phyloP scores from a whole-genome alignment of 2,888 invertebrate genomes.

The Abrostola tripartita region DNA sequence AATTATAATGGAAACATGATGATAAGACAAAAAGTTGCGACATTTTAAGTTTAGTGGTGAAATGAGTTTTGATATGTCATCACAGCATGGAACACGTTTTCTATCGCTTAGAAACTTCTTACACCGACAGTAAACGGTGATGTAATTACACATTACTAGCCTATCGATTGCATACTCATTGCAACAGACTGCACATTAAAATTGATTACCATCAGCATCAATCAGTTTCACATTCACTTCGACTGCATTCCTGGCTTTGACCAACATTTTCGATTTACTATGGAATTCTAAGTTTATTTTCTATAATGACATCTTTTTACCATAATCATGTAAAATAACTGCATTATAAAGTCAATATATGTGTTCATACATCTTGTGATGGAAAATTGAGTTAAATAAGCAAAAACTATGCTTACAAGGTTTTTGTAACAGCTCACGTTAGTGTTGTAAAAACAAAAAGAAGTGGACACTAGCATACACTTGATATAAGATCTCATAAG shows the following conservation, averaged over 20 bases:
- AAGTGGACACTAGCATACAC: too few species aligned
- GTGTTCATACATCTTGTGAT: slow-evolving; percentile 1
- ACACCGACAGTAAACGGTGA: slow-evolving; percentile 19
- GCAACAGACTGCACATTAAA: slow-evolving; percentile 33
- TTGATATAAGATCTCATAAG: not conserved
- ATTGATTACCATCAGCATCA: slow-evolving; percentile 28
- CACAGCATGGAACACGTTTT: slow-evolving; percentile 41
- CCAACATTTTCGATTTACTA: slow-evolving; percentile 32
- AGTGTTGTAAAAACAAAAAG: too few species aligned
- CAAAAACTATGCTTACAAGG: slow-evolving; percentile 26
- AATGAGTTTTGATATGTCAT: slow-evolving; percentile 29
- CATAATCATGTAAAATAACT: slow-evolving; percentile 19
- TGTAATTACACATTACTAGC: slow-evolving; percentile 24
- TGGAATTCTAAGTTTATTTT: slow-evolving; percentile 26
- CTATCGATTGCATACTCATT: slow-evolving; percentile 39
- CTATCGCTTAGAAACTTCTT: slow-evolving; percentile 15
- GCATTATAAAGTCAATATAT: slow-evolving; percentile 10
- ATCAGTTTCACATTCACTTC: slow-evolving; percentile 23
- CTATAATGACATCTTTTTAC: slow-evolving; percentile 31
- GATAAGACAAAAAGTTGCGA: not conserved
- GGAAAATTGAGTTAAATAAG: slow-evolving; percentile 24
- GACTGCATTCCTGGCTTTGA: not conserved
- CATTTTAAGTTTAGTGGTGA: slow-evolving; percentile 33
- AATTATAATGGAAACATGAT: not conserved
- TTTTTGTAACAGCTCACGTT: not conserved